These are phyloP conservation scores for Trogon surrucura DNA, from an alignment of 2,113 vertebrate species.

Conservation along the genomic window DNA sequence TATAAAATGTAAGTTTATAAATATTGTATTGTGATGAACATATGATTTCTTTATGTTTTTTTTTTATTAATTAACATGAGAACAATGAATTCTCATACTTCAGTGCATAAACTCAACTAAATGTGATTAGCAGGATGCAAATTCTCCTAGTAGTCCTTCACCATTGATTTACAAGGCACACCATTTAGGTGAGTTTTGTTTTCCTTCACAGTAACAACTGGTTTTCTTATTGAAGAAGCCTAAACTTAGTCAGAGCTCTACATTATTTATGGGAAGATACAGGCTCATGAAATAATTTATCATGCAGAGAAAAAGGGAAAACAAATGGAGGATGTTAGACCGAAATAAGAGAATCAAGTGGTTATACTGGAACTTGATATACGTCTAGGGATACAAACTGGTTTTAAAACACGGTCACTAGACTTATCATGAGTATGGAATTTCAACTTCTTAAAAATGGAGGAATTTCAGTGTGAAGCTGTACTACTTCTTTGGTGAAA, in stretches of 20 bases:
- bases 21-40: not conserved
- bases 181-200: not conserved
- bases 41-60: not conserved
- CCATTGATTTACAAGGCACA: not conserved
- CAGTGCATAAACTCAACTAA: not conserved
- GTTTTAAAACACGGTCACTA: not conserved
- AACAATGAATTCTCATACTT: not conserved
- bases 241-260: not conserved
- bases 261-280: not conserved
- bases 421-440: not conserved
- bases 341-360: not conserved
- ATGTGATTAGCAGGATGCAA: not conserved
- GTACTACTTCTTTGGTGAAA: not conserved
- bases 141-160: not conserved
- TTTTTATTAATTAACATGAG: not conserved
- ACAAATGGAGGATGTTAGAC: not conserved
- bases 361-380: not conserved
- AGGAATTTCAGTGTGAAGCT: not conserved
- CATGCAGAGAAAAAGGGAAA: not conserved
- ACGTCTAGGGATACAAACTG: not conserved
- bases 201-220: not conserved
- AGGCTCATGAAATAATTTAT: not conserved
- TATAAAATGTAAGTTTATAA: not conserved
- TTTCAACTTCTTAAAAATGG: not conserved
- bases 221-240: not conserved